Base-by-base conservation (phyloP, 2,113 vertebrate species). In the Panthera uncia region DNA sequence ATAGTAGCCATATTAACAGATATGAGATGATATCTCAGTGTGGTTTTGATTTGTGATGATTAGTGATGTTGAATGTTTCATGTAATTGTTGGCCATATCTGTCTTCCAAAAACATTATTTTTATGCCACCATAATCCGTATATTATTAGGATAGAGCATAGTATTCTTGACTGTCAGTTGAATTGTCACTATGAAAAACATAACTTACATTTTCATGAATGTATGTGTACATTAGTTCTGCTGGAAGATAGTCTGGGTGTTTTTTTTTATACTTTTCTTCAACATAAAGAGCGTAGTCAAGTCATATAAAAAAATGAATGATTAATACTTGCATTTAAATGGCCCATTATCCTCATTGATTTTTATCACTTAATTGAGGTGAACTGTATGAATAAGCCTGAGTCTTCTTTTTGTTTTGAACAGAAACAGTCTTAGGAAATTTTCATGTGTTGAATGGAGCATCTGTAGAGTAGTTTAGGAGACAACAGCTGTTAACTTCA, bases 301-400 rank as follows among this genome's bases (percentile, higher is more conserved):
- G 69, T 23, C 48, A 76, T 38, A 73, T 9, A 87, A 87, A 45
- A 45, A 48, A 78, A 57, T 41, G 10, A 80, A 52, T 41, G 50
- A 85, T 80, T 89, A 66, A 81, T 83, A 95, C 15, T 76, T 89
- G n/a, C 31, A 80, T 79, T 95, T 48, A 38, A 88, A 78, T 87
- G 41, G 18, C 13, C 9, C 29, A 33, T 36, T 92, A 13, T 52
- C 5, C 38, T 91, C 61, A 65, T 12, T 91, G n/a, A 85, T 89
- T 81, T 36, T 69, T 84, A 83, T 93, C 76, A 87, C 29, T 81
- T 90, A 87, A 95, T 65, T 96, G 52, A 38, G 55, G 79, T n/a
- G n/a, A 95, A 69, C 1, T n/a, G 19, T 18, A 25, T 86, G n/a
- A 94, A 69, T 78, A 23, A 73, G 5, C 23, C 36, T 41, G 11